These are phyloP conservation scores for Rhegmatorhina hoffmannsi DNA, from an alignment of 2,113 vertebrate species.

Conservation along the genomic window DNA sequence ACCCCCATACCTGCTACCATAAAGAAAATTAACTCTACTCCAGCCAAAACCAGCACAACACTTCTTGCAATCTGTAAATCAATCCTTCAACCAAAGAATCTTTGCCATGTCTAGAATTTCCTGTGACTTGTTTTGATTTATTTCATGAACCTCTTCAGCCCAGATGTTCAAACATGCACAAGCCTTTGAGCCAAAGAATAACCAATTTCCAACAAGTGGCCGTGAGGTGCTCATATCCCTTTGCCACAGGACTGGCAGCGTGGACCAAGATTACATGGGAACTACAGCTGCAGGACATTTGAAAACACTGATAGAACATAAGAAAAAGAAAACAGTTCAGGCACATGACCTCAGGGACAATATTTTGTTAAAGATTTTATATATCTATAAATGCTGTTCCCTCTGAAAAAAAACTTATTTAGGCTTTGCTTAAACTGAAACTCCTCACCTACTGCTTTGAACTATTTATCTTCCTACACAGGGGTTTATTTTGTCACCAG, in stretches of 20 bases:
- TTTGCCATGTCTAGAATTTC: not conserved
- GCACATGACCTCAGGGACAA: not conserved
- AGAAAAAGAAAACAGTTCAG: not conserved
- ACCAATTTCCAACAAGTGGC: not conserved
- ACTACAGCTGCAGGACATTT: constrained; percentile 4
- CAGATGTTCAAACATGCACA: not conserved
- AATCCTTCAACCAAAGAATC: not conserved
- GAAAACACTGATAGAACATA: not conserved
- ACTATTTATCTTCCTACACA: constrained; percentile 20
- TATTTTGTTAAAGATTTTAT: not conserved
- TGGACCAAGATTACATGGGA: not conserved
- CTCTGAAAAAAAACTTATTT: constrained; percentile 21
- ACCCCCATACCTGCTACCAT: not conserved
- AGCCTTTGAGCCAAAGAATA: not conserved
- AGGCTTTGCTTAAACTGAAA: not conserved
- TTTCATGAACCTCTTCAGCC: not conserved
- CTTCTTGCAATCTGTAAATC: not conserved
- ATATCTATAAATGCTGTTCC: not conserved
- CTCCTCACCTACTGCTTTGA: constrained; percentile 7
- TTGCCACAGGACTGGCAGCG: not conserved
- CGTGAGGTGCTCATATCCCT: not conserved
- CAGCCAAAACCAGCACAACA: not conserved
- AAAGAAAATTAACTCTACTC: not conserved
- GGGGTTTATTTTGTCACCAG: constrained; percentile 28
- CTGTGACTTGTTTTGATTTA: not conserved